Percentiles rank a stretch among this genome's conserved stretches.
These are phyloP conservation scores for Dasysyrphus albostriatus DNA, from an alignment of 2,888 invertebrate genomes.

Conservation along the genomic window DNA sequence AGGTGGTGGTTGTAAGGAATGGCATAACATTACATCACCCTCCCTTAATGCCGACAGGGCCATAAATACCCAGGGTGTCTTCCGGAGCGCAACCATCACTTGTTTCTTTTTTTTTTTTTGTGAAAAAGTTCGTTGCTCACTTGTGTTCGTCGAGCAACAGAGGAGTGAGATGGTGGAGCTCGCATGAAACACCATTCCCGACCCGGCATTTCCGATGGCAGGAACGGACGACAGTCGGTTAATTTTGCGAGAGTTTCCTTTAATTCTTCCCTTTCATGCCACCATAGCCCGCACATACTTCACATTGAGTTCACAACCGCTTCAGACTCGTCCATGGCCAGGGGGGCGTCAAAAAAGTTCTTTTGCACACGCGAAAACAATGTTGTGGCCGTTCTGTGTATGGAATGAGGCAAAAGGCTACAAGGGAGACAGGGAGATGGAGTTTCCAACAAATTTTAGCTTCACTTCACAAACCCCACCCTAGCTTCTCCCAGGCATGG, in stretches of 20 bases:
- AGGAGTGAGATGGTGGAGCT: background rate
- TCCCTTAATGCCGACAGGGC: slow-evolving; percentile 52
- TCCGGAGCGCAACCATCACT: slow-evolving; percentile 70
- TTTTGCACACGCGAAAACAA: slow-evolving; percentile 75
- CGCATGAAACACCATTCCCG: slow-evolving; percentile 36
- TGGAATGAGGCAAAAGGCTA: background rate
- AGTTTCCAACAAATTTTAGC: slow-evolving; percentile 50
- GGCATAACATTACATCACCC: slow-evolving; percentile 62
- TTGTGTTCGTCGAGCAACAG: slow-evolving; percentile 1
- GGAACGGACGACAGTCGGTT: slow-evolving; percentile 73
- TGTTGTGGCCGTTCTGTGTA: slow-evolving; percentile 48
- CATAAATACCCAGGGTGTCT: slow-evolving; percentile 72
- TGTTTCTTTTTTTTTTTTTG: background rate
- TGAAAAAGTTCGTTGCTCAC: slow-evolving; percentile 33
- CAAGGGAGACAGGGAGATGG: slow-evolving; percentile 5
- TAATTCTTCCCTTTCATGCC: slow-evolving; percentile 65
- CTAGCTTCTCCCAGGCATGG: background rate
- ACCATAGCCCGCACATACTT: slow-evolving; percentile 29
- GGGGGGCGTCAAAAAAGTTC: slow-evolving; percentile 48
- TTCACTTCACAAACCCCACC: background rate
- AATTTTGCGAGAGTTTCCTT: slow-evolving; percentile 75
- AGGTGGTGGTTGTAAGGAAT: slow-evolving; percentile 31
- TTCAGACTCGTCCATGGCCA: background rate
- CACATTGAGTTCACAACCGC: slow-evolving; percentile 36
- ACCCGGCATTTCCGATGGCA: slow-evolving; percentile 61